These are phyloP conservation scores for Dicaeum eximium DNA, from an alignment of 2,113 vertebrate species.

Conservation along the genomic window DNA sequence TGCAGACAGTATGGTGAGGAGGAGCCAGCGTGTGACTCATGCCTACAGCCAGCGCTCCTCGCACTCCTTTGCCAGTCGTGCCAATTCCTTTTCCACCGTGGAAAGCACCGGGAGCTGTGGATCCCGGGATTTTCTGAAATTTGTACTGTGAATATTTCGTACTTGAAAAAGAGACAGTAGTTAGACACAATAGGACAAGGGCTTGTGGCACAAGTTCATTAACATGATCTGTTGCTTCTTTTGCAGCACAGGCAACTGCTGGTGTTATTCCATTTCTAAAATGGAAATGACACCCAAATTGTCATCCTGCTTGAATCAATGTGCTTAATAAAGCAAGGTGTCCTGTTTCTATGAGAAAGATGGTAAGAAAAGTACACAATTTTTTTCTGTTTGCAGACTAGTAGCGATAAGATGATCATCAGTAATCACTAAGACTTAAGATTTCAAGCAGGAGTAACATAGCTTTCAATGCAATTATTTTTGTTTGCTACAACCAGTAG, in stretches of 20 bases:
- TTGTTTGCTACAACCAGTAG: not conserved
- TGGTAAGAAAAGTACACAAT: not conserved
- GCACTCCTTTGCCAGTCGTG: not conserved
- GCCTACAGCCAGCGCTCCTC: not conserved
- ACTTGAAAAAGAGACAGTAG: not conserved
- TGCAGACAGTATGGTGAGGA: not conserved
- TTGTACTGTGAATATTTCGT: not conserved
- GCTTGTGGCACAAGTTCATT: not conserved
- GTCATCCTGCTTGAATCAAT: not conserved
- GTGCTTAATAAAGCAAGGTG: not conserved
- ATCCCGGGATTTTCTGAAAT: not conserved
- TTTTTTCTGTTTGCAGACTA: not conserved
- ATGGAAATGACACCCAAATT: not conserved
- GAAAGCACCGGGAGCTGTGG: not conserved
- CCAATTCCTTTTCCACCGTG: not conserved
- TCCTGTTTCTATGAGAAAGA: not conserved
- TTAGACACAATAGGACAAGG: not conserved
- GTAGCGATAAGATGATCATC: not conserved
- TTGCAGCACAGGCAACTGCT: not conserved
- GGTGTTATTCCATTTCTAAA: not conserved
- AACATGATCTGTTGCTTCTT: not conserved
- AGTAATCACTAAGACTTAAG: not conserved
- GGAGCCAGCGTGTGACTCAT: slow-evolving; percentile 38
- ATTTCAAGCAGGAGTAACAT: not conserved
- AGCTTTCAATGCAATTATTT: not conserved